Evolutionary conservation across 2,113 vertebrate species (phyloP), one percentile per base, ranked within the genome.

Genomic region (Ornithorhynchus anatinus): DNA sequence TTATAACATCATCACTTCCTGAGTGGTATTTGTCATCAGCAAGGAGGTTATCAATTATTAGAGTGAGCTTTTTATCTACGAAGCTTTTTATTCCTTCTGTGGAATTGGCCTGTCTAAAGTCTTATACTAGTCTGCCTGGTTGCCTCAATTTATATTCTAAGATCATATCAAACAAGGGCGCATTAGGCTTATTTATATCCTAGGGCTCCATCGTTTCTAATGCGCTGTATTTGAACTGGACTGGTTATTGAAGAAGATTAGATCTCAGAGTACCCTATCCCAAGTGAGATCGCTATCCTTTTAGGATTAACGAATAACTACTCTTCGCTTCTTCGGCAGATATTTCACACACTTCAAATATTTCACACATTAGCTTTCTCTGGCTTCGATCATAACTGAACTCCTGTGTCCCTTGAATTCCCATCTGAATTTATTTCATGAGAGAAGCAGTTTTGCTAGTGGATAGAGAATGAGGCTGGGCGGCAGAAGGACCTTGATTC

Each of bases 61-160:
- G 68, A 37, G 47, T 47, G n/a, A 59, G 31, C 25, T 56, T 69
- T 83, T 75, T 60, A 72, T 47, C 58, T 60, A n/a, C 29, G n/a
- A 29, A 52, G 44, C 11, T 56, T 47, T 42, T 70, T 70, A 54
- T 51, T 38, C 62, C 17, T 54, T 20, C 36, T 65, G 80, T 62
- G 80, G 45, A 84, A 80, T 9, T 69, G 58, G 32, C 52, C 62
- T 76, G 25, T 85, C 76, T 75, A 44, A 81, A 81, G 6, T 11
- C n/a, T 75, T 64, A 1, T 82, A 79, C 69, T 63, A 63, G 37
- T 54, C 27, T 22, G 8, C 8, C 33, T 74, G 40, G 13, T 59
- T 60, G 19, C 16, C 63, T 54, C 50, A 75, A 61, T 81, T 75
- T 77, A 48, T 56, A n/a, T 44, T 35, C 29, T 67, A 37, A 37